Percentiles rank a stretch among this genome's conserved stretches.
phyloP scores from a whole-genome alignment of 2,888 invertebrate genomes.

The Plebejus melissa region DNA sequence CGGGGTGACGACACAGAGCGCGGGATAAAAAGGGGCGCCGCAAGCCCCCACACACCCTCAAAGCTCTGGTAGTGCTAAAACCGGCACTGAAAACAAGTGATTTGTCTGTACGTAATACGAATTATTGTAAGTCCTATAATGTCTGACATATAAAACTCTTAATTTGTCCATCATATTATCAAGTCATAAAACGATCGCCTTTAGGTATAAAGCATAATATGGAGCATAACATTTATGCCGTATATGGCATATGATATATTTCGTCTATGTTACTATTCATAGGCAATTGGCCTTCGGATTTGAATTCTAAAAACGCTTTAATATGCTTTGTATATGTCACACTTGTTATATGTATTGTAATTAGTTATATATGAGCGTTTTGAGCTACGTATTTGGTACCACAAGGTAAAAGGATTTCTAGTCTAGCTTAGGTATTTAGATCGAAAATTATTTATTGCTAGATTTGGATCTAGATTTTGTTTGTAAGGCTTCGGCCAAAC shows the following conservation, averaged over 20 bases:
- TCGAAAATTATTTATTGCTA: background rate
- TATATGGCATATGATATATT: conserved; percentile 10
- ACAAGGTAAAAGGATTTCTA: background rate
- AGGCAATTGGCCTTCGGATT: conserved; percentile 4
- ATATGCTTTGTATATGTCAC: conserved; percentile 16
- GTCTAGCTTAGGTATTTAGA: conserved; percentile 2
- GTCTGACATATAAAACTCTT: background rate
- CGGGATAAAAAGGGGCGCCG: too few species aligned
- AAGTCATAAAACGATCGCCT: background rate
- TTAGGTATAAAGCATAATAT: background rate
- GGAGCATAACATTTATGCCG: background rate
- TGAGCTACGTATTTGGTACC: background rate
- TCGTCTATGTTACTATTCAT: background rate
- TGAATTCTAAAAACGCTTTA: conserved; percentile 6
- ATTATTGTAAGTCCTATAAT: too few species aligned
- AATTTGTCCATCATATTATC: background rate
- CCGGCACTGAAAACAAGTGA: too few species aligned
- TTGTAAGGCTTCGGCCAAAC: background rate
- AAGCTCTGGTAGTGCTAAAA: too few species aligned
- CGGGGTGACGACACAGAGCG: too few species aligned
- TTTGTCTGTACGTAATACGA: too few species aligned
- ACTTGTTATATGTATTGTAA: conserved; percentile 1
- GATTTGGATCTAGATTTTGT: background rate
- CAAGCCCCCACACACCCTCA: too few species aligned
- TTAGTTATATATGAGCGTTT: background rate